Base-by-base conservation (phyloP, 2,797 vertebrate species). In the Lindbergichthys nudifrons region DNA sequence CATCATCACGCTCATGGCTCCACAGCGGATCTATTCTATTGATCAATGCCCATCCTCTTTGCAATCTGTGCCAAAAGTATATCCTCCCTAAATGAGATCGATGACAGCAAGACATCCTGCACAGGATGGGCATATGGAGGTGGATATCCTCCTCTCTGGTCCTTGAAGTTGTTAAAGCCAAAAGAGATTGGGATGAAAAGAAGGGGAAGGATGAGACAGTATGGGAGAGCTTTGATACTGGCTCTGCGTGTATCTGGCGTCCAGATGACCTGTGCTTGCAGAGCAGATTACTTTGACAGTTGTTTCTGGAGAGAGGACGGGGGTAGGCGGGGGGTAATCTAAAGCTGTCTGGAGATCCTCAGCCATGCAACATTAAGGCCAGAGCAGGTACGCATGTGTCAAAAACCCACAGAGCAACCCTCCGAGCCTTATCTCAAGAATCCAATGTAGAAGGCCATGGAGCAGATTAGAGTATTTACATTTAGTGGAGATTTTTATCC, bases 241-340 rank as follows among this genome's bases (percentile, higher is more conserved):
- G 43, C 66, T 76, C 79, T 61, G 61, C 48, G 75, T 84, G 83
- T 83, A 87, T 89, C 81, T 92, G 88, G 79, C 45, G 46, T 86
- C 86, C 85, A 88, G 87, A 91, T 90, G 90, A 92, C 86, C 77
- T 77, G 52, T 51, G 74, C 60, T 83, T 71, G 67, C 75, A 81
- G 75, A 72, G 76, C 58, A 88, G 86, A 91, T 91, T 88, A 90
- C 65, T 77, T 86, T 85, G 86, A 88, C 86, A 78, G 87, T 91
- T 75, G 74, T 88, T 90, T 88, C 84, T 89, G 75, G 65, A 69
- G 76, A 63, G 57, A 4, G 23, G 77, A 68, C 75, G 65, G 60
- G 75, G 71, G 68, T 36, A 26, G 15, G 79, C 63, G 78, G 65
- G 64, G 73, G 76, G 68, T 87, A 84, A 88, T 85, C 85, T 86